These are phyloP conservation scores for Patella vulgata DNA, from an alignment of 1,140 invertebrate genomes.

Conservation along the genomic window DNA sequence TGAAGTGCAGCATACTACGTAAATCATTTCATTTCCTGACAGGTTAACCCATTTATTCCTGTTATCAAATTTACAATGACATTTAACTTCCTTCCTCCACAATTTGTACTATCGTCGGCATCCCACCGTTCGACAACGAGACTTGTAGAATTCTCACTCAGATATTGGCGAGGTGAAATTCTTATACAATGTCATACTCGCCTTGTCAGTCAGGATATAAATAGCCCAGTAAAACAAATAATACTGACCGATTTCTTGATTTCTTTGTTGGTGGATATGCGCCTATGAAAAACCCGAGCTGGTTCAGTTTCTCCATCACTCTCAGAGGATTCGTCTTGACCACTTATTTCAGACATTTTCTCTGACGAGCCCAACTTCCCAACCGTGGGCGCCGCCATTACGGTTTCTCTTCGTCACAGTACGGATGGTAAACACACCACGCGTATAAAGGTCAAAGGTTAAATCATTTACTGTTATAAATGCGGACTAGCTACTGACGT, in stretches of 20 bases:
- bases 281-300: conserved; percentile 74
- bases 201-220: neutral
- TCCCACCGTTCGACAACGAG: neutral
- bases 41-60: conserved; percentile 2
- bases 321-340: conserved; percentile 71
- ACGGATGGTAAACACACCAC: too few species aligned
- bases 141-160: neutral
- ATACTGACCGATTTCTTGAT: conserved; percentile 73
- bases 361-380: conserved; percentile 26
- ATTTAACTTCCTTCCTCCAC: neutral
- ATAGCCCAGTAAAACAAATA: neutral
- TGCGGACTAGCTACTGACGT: too few species aligned
- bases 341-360: conserved; percentile 30
- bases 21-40: too few species aligned
- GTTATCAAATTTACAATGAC: neutral
- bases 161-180: neutral
- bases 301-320: conserved; percentile 77
- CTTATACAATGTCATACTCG: neutral
- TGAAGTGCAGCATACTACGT: too few species aligned
- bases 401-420: conserved; percentile 20
- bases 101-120: neutral
- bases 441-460: conserved; percentile 5
- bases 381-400: conserved; percentile 44
- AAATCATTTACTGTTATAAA: neutral
- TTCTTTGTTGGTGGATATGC: conserved; percentile 75